Conservation (phyloP, 1,140 invertebrate species). For the Mactra quadrangularis region DNA sequence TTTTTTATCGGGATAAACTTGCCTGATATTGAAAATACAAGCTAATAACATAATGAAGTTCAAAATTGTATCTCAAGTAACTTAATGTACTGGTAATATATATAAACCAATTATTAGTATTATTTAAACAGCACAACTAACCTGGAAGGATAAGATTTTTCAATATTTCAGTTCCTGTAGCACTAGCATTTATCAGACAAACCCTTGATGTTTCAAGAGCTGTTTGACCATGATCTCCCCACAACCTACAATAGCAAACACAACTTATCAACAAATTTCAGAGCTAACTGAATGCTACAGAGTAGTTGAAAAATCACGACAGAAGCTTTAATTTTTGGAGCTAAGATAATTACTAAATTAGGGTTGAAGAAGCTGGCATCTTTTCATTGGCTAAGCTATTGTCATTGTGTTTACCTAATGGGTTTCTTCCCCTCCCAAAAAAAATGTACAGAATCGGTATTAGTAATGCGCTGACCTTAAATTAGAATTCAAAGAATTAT, state of each 20-base stretch:
- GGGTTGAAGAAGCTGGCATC: background rate
- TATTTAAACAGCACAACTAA: too few species aligned
- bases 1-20: too few species aligned
- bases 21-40: too few species aligned
- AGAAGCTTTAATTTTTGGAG: background rate
- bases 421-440: background rate
- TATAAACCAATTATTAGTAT: too few species aligned
- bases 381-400: background rate
- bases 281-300: background rate
- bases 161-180: constrained; percentile 96
- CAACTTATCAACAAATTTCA: background rate
- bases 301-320: background rate
- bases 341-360: background rate
- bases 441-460: background rate
- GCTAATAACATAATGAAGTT: too few species aligned
- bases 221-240: constrained; percentile 98
- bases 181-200: constrained; percentile 97
- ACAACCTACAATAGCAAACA: constrained; percentile 87
- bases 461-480: too few species aligned
- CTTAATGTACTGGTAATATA: too few species aligned
- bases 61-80: too few species aligned
- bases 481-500: too few species aligned
- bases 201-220: constrained; percentile 94
- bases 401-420: background rate
- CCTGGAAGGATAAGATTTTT: constrained; percentile 97